These are phyloP conservation scores for Athrips mouffetella DNA, from an alignment of 2,888 invertebrate genomes.

Conservation along the genomic window DNA sequence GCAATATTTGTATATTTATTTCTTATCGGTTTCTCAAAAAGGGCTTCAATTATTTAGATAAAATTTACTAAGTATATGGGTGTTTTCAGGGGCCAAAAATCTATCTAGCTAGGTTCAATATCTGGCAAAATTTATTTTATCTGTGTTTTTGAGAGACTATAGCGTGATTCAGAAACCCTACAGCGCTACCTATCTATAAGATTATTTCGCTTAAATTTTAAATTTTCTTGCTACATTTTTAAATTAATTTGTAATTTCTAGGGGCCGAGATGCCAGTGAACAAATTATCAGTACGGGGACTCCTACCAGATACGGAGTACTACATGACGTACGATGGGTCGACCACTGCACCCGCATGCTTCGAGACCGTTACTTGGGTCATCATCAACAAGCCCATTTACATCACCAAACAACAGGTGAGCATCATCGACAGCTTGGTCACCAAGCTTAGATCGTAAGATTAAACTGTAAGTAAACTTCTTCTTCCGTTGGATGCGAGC, in stretches of 20 bases:
- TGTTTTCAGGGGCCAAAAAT: too few species aligned
- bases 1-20: too few species aligned
- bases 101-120: too few species aligned
- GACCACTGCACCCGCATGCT: constrained; percentile 97
- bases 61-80: too few species aligned
- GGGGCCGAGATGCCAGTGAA: constrained; percentile 91
- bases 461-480: too few species aligned
- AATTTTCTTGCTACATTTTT: too few species aligned
- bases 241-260: constrained; percentile 39
- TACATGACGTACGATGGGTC: constrained; percentile 99
- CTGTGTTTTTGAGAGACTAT: not conserved
- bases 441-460: too few species aligned
- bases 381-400: constrained; percentile 98
- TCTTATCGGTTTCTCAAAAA: too few species aligned
- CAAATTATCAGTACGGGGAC: constrained; percentile 89
- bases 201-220: too few species aligned
- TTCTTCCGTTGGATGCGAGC: too few species aligned
- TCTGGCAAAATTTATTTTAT: too few species aligned
- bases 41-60: too few species aligned
- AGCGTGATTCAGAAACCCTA: not conserved
- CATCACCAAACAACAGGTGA: constrained; percentile 97
- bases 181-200: not conserved
- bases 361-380: constrained; percentile 99
- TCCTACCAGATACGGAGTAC: constrained; percentile 95
- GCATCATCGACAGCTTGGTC: not conserved